A percentile compares a stretch with the other conserved stretches of the same genome.
phyloP scores from a whole-genome alignment of 1,140 invertebrate species.

The Drosophila novamexicana region DNA sequence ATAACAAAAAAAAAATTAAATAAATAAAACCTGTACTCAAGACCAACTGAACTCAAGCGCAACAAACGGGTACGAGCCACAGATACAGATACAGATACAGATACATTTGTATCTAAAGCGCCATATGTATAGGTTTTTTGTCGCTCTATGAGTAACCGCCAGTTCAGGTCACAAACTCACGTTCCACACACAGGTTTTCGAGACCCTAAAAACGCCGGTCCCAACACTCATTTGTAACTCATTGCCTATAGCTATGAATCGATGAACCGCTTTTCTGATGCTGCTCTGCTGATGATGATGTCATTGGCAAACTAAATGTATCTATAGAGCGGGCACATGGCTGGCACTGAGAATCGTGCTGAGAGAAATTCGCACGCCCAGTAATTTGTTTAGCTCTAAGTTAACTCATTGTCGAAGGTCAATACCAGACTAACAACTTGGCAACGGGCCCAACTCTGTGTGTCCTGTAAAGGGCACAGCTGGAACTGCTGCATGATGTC shows the following conservation, averaged over 20 bases:
- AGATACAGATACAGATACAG: slow-evolving; percentile 19
- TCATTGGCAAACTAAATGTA: slow-evolving; percentile 43
- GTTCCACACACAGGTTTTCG: slow-evolving; percentile 72
- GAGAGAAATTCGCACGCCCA: slow-evolving; percentile 45
- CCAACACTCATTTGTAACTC: slow-evolving; percentile 5
- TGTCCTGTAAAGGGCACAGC: slow-evolving; percentile 48
- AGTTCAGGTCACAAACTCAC: slow-evolving; percentile 53
- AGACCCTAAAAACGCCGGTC: slow-evolving; percentile 43
- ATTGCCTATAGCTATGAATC: slow-evolving; percentile 37
- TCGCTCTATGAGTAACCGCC: slow-evolving; percentile 67
- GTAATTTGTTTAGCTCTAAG: slow-evolving; percentile 35
- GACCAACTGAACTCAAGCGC: slow-evolving; percentile 60
- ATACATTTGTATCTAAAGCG: slow-evolving; percentile 21
- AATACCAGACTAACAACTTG: slow-evolving; percentile 26
- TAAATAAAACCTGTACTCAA: slow-evolving; percentile 64
- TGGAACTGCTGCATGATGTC: slow-evolving; percentile 26
- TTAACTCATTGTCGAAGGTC: slow-evolving; percentile 64
- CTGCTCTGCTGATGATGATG: slow-evolving; percentile 57
- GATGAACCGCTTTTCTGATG: slow-evolving; percentile 37
- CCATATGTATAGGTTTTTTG: slow-evolving; percentile 7
- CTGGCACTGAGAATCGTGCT: slow-evolving; percentile 31
- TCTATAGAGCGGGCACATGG: slow-evolving; percentile 12
- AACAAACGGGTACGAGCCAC: slow-evolving; percentile 18
- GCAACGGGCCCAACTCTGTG: slow-evolving; percentile 27
- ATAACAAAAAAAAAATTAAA: slow-evolving; percentile 1